Percentiles rank a stretch among this genome's conserved stretches.
phyloP scores from a whole-genome alignment of 2,888 invertebrate species.

The Yponomeuta sedellus region DNA sequence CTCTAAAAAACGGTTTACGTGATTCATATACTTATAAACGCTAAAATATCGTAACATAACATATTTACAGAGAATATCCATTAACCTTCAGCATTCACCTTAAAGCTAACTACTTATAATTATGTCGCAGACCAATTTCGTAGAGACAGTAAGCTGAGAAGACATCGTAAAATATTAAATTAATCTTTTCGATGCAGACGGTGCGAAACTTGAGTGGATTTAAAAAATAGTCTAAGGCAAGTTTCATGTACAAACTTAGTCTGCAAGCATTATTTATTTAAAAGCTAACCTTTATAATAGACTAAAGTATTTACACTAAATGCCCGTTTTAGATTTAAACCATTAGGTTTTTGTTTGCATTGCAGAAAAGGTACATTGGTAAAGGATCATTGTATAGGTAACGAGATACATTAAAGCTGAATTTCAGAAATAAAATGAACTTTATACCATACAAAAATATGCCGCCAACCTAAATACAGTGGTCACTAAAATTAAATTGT shows the following conservation, averaged over 20 bases:
- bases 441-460: too few relatives aligned
- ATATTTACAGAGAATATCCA: slow-evolving; percentile 63
- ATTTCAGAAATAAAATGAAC: background rate
- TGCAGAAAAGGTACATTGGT: slow-evolving; percentile 23
- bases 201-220: background rate
- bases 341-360: slow-evolving; percentile 20
- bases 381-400: background rate
- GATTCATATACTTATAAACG: background rate
- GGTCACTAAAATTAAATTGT: too few relatives aligned
- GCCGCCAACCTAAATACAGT: too few relatives aligned
- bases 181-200: background rate
- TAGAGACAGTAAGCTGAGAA: background rate
- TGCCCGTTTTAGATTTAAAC: slow-evolving; percentile 40
- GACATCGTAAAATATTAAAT: background rate
- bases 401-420: background rate
- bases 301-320: slow-evolving; percentile 43
- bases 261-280: background rate
- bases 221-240: background rate
- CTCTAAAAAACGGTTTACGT: slow-evolving; percentile 1
- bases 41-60: slow-evolving; percentile 37
- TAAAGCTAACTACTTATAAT: background rate
- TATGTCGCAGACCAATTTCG: background rate
- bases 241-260: background rate
- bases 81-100: slow-evolving; percentile 38
- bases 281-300: slow-evolving; percentile 22